Percentiles rank a stretch among this genome's conserved stretches.
Conservation (phyloP, 2,888 invertebrate species). For the Agonum fuliginosum region DNA sequence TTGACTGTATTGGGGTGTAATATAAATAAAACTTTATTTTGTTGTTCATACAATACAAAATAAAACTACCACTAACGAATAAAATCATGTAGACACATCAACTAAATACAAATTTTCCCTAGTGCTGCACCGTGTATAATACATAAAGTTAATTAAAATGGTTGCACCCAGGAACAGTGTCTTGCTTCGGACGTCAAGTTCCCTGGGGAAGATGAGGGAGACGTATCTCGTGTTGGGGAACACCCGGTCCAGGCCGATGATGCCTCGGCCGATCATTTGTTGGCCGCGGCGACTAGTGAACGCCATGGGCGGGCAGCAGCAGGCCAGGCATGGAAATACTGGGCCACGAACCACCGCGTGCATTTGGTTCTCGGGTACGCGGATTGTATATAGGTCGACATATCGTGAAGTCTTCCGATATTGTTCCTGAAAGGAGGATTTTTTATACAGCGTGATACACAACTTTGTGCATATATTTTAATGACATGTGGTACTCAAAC, state of each 20-base stretch:
- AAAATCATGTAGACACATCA: neutral
- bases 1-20: too few relatives aligned
- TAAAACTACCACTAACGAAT: too few relatives aligned
- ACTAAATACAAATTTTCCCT: neutral
- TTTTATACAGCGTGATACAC: too few relatives aligned
- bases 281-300: neutral
- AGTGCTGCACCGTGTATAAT: neutral
- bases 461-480: too few relatives aligned
- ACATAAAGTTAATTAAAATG: neutral
- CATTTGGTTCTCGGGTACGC: neutral
- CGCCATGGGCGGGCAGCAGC: neutral
- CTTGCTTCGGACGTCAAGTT: neutral
- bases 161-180: neutral
- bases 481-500: too few relatives aligned
- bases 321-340: neutral
- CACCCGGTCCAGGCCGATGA: neutral
- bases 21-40: too few relatives aligned
- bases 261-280: neutral
- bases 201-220: neutral
- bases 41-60: too few relatives aligned
- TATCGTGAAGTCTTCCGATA: neutral
- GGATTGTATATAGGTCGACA: neutral
- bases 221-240: neutral
- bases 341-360: neutral
- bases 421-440: neutral